These are phyloP conservation scores for Cololabis saira DNA, from an alignment of 2,113 vertebrate species.

Conservation along the genomic window DNA sequence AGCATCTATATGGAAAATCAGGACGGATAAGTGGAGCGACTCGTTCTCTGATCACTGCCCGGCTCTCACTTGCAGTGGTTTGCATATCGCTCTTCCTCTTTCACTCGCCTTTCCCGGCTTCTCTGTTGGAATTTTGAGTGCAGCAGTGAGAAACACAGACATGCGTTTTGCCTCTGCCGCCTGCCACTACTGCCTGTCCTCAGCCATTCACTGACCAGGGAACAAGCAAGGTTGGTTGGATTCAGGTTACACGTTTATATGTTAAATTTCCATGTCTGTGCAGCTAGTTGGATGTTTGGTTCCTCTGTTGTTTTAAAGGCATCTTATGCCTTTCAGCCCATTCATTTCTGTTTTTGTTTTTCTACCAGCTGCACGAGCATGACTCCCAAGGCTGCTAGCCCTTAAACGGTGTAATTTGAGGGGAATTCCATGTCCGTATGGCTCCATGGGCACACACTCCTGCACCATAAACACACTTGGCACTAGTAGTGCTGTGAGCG, in stretches of 20 bases:
- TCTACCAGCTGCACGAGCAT: slow-evolving; percentile 1
- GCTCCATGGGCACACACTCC: slow-evolving; percentile 9
- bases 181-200: slow-evolving; percentile 46
- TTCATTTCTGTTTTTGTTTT: slow-evolving; percentile 10
- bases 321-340: background rate
- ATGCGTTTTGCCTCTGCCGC: slow-evolving; percentile 64
- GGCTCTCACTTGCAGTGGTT: slow-evolving; percentile 13
- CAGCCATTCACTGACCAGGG: slow-evolving; percentile 62
- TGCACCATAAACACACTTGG: slow-evolving; percentile 50
- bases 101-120: slow-evolving; percentile 12
- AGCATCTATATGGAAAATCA: slow-evolving; percentile 44
- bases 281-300: background rate
- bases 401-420: slow-evolving; percentile 37
- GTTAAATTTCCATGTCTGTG: background rate
- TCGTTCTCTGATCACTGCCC: slow-evolving; percentile 30
- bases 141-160: slow-evolving; percentile 52
- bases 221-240: slow-evolving; percentile 69
- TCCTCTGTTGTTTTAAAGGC: background rate
- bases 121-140: slow-evolving; percentile 46
- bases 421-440: slow-evolving; percentile 58
- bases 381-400: slow-evolving; percentile 17
- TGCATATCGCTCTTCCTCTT: slow-evolving; percentile 11
- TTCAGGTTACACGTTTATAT: slow-evolving; percentile 28
- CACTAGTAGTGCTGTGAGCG: slow-evolving; percentile 36
- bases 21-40: slow-evolving; percentile 43